phyloP scores from a whole-genome alignment of 2,113 vertebrate species.

The Marcusenius ussheri region DNA sequence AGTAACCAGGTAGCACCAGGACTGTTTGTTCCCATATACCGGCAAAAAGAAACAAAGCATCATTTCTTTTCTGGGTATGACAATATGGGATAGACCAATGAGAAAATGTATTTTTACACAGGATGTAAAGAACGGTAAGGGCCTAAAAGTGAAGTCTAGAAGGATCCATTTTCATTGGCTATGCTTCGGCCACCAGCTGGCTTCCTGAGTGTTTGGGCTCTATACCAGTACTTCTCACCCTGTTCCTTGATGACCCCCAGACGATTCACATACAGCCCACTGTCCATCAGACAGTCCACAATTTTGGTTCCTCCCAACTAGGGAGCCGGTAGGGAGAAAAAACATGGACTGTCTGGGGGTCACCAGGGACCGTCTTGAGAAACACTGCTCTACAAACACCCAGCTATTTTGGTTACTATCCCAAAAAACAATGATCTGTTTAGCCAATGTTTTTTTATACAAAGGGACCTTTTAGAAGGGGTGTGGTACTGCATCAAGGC shows the following conservation, averaged over 20 bases:
- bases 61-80: background rate
- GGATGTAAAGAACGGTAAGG: background rate
- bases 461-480: background rate
- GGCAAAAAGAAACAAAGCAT: background rate
- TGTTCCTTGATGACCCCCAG: background rate
- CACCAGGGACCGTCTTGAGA: too few relatives aligned
- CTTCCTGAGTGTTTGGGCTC: background rate
- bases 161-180: background rate
- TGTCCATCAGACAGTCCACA: background rate
- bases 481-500: background rate
- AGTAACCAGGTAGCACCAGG: background rate
- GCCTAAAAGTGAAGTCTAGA: background rate
- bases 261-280: background rate
- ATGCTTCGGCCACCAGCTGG: background rate
- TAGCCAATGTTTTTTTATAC: background rate
- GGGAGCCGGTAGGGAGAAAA: too few relatives aligned
- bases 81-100: background rate
- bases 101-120: background rate
- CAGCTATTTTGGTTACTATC: background rate
- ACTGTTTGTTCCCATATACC: background rate
- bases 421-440: background rate
- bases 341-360: background rate
- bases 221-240: background rate
- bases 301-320: background rate
- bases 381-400: background rate